Evolutionary conservation across 1,140 invertebrate genomes (phyloP), one percentile per base, ranked within the genome.

Genomic region (Calephelis virginiensis): DNA sequence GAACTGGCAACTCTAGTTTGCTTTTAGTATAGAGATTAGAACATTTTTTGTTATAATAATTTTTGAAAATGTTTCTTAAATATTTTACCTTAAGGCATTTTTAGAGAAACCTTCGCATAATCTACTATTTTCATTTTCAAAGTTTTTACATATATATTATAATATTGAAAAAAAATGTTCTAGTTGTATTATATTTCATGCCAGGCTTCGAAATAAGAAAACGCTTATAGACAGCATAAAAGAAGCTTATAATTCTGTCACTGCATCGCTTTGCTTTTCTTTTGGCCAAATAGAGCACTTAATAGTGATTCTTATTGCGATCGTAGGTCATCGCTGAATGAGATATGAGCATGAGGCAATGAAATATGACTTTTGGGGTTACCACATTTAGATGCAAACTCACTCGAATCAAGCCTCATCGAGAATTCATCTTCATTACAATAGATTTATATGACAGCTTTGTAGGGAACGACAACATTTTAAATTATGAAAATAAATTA

Each of bases 1-100:
- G 72, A 69, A 65, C 68, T 75, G 70, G 73, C 76, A 73, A 75
- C 69, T 69, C 28, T 74, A 77, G 76, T 64, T 77, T 67, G 78
- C 79, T 83, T 82, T 28, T 72, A 72, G 66, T 67, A 48, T 69
- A 66, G 73, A 81, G 80, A 78, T 81, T 73, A 76, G 71, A 84
- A 81, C 70, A 81, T 83, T 80, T 76, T 76, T 74, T 10, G 12
- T 12, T 43, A 12, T 8, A 28, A 17, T 12, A 45, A 8, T 6
- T 9, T 8, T 46, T 6, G 5, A 60, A 28, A 63, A 61, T 64
- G 6, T 9, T 9, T n/a, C 6, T 6, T 53, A 11, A 11, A 11
- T 53, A 17, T 6, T 53, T 17, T 11, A 9, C 1, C 11, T 6
- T 50, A 17, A 8, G 0, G 8, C 8, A 50, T n/a, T 13, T 9